Percentiles rank a stretch among this genome's conserved stretches.
phyloP scores from a whole-genome alignment of 2,888 invertebrate genomes.

The Heliconius hortense region DNA sequence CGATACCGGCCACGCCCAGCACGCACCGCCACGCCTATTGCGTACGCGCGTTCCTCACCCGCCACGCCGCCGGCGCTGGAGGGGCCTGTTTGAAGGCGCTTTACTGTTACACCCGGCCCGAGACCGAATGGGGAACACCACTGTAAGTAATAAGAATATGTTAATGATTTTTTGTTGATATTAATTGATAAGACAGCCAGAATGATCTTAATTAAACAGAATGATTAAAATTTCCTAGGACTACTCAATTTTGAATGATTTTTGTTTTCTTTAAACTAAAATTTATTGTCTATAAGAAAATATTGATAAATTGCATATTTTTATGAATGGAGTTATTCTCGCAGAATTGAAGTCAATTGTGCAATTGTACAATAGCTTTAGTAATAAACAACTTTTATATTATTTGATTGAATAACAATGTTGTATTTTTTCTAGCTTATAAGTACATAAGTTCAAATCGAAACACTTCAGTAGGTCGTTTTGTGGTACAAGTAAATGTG shows the following conservation, averaged over 20 bases:
- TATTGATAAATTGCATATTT: too few relatives aligned
- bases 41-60: slow-evolving; percentile 84
- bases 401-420: too few relatives aligned
- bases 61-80: slow-evolving; percentile 61
- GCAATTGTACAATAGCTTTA: too few relatives aligned
- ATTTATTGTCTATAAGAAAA: too few relatives aligned
- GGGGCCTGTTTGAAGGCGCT: slow-evolving; percentile 77
- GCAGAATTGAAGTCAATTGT: too few relatives aligned
- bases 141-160: slow-evolving; percentile 54
- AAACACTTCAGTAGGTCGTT: too few relatives aligned
- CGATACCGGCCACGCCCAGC: slow-evolving; percentile 94
- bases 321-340: too few relatives aligned
- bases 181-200: not conserved
- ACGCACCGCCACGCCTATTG: slow-evolving; percentile 94
- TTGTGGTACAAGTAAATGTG: not conserved
- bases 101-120: slow-evolving; percentile 89
- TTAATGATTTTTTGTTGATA: not conserved
- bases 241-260: not conserved
- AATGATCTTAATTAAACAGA: not conserved
- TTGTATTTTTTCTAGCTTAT: too few relatives aligned
- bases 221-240: not conserved
- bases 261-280: too few relatives aligned
- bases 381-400: too few relatives aligned
- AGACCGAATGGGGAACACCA: slow-evolving; percentile 95
- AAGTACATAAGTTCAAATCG: too few relatives aligned